Percentiles rank a stretch among this genome's conserved stretches.
Evolutionary conservation across 92 coral and sea anemone genomes (phyloP).

Genomic region (Bergia puertoricense): DNA sequence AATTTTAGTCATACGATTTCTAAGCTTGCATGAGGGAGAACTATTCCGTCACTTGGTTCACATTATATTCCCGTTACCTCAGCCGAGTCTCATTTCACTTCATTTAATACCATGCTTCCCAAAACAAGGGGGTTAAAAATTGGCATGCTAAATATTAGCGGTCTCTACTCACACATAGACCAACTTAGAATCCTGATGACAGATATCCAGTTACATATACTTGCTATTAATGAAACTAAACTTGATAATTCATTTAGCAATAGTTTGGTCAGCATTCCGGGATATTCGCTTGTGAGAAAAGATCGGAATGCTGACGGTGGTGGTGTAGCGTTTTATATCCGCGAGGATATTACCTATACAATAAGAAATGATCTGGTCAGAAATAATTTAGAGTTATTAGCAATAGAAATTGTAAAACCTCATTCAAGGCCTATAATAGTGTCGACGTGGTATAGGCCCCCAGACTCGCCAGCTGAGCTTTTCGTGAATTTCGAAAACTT

Average conservation of each 20-base stretch:
- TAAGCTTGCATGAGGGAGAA: neutral
- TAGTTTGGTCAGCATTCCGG: constrained; percentile 36
- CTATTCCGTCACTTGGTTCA: constrained; percentile 17
- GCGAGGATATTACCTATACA: constrained; percentile 9
- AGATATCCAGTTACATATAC: constrained; percentile 28
- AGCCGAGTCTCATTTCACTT: constrained; percentile 9
- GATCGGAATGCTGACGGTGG: constrained; percentile 44
- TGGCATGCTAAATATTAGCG: constrained; percentile 44
- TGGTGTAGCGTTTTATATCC: constrained; percentile 36
- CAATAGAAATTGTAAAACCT: constrained; percentile 38
- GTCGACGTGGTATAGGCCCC: constrained; percentile 41
- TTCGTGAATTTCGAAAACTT: constrained; percentile 21
- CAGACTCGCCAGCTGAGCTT: constrained; percentile 33
- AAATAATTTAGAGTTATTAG: constrained; percentile 13
- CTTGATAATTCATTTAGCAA: constrained; percentile 32
- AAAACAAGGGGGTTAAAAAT: constrained; percentile 15
- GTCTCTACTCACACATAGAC: constrained; percentile 39
- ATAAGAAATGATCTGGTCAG: constrained; percentile 34
- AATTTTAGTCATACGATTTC: constrained; percentile 30
- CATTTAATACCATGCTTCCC: constrained; percentile 9
- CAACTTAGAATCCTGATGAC: constrained; percentile 37
- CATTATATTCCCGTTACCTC: constrained; percentile 11
- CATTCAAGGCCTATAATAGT: constrained; percentile 14
- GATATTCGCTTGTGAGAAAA: constrained; percentile 33
- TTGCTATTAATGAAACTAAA: constrained; percentile 46